Evolutionary conservation across 2,888 invertebrate species (phyloP).

Genomic region (Odontomyia ornata): DNA sequence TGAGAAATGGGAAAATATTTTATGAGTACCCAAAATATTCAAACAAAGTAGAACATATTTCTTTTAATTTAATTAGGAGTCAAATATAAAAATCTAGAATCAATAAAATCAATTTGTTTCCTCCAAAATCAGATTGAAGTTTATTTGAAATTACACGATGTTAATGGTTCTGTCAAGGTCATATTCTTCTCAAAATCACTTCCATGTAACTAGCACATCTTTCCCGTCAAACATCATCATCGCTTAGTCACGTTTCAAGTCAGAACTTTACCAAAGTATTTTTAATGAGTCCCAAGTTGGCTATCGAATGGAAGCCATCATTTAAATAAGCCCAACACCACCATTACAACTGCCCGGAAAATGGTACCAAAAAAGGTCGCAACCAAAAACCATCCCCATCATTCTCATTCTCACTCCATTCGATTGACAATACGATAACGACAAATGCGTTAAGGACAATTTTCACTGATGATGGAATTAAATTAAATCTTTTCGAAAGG

Average conservation of each 20-base stretch:
- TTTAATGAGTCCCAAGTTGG: constrained; percentile 18
- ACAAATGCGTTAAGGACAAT: constrained; percentile 49
- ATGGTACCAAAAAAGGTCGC: background rate
- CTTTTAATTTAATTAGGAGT: no score
- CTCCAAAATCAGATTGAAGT: no score
- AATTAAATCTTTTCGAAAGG: constrained; percentile 44
- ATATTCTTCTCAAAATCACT: background rate
- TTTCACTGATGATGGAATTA: constrained; percentile 47
- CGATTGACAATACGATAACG: constrained; percentile 40
- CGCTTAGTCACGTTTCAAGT: constrained; percentile 37
- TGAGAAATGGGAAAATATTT: no score
- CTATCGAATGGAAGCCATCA: background rate
- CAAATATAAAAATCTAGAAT: no score
- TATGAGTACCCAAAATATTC: no score
- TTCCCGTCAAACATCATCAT: background rate
- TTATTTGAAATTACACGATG: no score
- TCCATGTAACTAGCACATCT: background rate
- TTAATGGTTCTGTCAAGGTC: background rate
- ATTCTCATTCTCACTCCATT: background rate
- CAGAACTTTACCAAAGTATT: constrained; percentile 37
- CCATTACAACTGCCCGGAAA: background rate
- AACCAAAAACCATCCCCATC: background rate
- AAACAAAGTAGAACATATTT: no score
- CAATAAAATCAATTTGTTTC: no score
- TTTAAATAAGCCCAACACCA: background rate